Conservation (phyloP, 2,888 invertebrate species). For the Spodoptera littoralis region DNA sequence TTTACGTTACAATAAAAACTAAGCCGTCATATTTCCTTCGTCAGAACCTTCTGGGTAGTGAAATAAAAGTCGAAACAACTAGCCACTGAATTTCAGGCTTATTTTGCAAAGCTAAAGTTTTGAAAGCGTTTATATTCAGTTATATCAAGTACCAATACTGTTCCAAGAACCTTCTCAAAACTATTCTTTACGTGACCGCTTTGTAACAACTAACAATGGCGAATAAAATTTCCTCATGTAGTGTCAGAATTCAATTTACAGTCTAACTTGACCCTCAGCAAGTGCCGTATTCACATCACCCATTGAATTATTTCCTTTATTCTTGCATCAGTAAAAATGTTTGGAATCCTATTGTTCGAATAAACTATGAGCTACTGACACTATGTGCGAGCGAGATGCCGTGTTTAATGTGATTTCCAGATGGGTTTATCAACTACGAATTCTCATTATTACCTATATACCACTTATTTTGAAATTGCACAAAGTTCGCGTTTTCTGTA, state of each 20-base stretch:
- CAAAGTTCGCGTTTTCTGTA: too few relatives aligned
- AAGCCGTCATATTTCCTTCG: slow-evolving; percentile 64
- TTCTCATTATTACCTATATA: too few relatives aligned
- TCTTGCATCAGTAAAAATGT: neutral
- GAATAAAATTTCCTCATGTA: slow-evolving; percentile 21
- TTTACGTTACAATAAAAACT: slow-evolving; percentile 73
- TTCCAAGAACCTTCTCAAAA: slow-evolving; percentile 40
- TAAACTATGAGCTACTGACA: too few relatives aligned
- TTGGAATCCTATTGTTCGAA: too few relatives aligned
- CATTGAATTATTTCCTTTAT: neutral
- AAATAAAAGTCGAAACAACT: slow-evolving; percentile 68
- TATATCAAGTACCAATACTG: slow-evolving; percentile 28
- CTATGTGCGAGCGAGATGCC: too few relatives aligned
- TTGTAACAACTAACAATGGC: slow-evolving; percentile 32
- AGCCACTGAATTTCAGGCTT: slow-evolving; percentile 54
- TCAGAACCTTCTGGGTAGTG: slow-evolving; percentile 62
- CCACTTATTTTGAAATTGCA: too few relatives aligned
- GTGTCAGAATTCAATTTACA: slow-evolving; percentile 17
- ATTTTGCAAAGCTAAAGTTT: slow-evolving; percentile 41
- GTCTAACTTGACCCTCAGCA: slow-evolving; percentile 2
- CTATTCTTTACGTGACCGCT: slow-evolving; percentile 46
- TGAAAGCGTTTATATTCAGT: slow-evolving; percentile 44
- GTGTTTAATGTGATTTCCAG: too few relatives aligned
- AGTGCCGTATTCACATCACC: slow-evolving; percentile 4
- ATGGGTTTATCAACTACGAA: too few relatives aligned